Conservation (phyloP, 2,888 invertebrate species). For the Melanostoma scalare region DNA sequence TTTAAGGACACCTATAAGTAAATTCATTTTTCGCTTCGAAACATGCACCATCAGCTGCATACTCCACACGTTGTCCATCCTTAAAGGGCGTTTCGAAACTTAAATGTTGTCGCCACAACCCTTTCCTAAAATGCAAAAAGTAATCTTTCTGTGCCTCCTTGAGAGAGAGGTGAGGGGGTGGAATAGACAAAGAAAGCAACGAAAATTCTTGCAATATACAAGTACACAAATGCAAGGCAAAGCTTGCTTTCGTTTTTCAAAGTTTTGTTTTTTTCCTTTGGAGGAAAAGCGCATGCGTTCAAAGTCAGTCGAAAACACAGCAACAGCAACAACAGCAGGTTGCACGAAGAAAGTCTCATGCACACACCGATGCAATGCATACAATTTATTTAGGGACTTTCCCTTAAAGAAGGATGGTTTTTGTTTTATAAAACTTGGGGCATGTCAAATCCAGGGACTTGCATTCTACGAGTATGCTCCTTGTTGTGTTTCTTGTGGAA, state of each 20-base stretch:
- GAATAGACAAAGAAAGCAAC: conserved; percentile 39
- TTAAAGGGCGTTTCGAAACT: conserved; percentile 51
- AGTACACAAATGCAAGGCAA: conserved; percentile 53
- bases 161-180: conserved; percentile 1
- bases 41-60: conserved; percentile 12
- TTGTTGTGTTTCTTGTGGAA: conserved; percentile 18
- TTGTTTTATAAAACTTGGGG: conserved; percentile 16
- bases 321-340: background rate
- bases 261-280: conserved; percentile 16
- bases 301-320: background rate
- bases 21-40: conserved; percentile 35
- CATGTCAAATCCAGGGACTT: conserved; percentile 38
- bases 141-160: conserved; percentile 26
- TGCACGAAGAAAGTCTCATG: conserved; percentile 58
- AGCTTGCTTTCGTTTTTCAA: conserved; percentile 49
- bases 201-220: conserved; percentile 17
- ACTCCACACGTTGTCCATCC: conserved; percentile 30
- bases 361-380: conserved; percentile 63
- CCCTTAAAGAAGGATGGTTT: conserved; percentile 48
- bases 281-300: conserved; percentile 62
- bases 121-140: conserved; percentile 18
- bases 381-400: conserved; percentile 38
- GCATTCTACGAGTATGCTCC: conserved; percentile 26
- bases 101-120: conserved; percentile 33
- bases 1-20: conserved; percentile 24